Base-by-base conservation (phyloP, 1,140 invertebrate species). In the Eufriesea mexicana region DNA sequence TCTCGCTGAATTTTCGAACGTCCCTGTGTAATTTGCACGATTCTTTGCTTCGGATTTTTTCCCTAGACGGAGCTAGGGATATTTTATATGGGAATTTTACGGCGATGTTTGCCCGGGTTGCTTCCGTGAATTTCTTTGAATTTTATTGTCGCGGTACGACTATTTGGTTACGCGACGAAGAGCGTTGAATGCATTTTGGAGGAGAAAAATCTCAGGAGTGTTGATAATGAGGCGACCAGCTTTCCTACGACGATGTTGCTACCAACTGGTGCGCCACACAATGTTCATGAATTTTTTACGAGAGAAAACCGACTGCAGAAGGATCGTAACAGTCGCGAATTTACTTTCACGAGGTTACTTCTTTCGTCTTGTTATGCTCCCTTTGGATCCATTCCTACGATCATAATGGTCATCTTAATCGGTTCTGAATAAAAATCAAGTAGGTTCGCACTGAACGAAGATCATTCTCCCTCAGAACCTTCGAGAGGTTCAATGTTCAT, bases 201-300 rank as follows among this genome's bases (percentile, higher is more conserved):
- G 25, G 45, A 68, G 47, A 14, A 49, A 47, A 68, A 68, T 68
- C 67, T 25, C 23, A 14, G 5, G 20, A 61, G 35, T n/a, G 55
- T 55, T 47, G 23, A 59, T 59, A 74, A 59, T 42, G n/a, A 74
- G 70, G n/a, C 18, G 25, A 14, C 14, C 23, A n/a, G 28, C 12
- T 16, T 72, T 9, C 7, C 51, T n/a, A 10, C n/a, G 70, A 42
- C 28, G 5, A 57, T 61, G 23, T 74, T 59, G 42, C 4, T 35
- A 51, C 47, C 59, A 64, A 76, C 59, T 47, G 42, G 45, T 10
- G 45, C 55, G 0, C 23, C 57, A 1, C 35, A 4, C 18, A 9
- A 47, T 23, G n/a, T 62, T 75, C 59, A 49, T 62, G 73, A 75
- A 75, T 75, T 62, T 74, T 75, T 75, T 75, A 45, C 55, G 72